Conservation (phyloP, 2,113 vertebrate species). For the Prunella himalayana region DNA sequence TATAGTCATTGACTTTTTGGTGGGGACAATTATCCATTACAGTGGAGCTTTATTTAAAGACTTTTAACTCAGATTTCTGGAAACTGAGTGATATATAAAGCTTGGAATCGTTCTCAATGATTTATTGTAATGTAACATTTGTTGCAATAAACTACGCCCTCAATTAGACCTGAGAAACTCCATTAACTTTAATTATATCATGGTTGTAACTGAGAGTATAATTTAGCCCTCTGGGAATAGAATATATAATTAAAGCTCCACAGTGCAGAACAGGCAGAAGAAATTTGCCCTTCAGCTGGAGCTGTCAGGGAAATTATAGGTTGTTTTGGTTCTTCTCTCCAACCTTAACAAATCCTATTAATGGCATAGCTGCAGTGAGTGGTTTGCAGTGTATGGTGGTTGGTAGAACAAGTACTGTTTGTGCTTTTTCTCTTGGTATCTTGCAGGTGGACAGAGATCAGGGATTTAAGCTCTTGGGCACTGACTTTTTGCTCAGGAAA, state of each 20-base stretch:
- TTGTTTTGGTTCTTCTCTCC: background rate
- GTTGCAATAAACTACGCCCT: background rate
- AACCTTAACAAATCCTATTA: slow-evolving; percentile 6
- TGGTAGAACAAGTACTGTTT: background rate
- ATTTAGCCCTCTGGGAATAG: background rate
- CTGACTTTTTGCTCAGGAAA: background rate
- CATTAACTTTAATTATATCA: slow-evolving; percentile 42
- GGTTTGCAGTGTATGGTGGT: background rate
- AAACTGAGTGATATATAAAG: background rate
- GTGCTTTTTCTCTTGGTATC: background rate
- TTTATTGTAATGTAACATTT: background rate
- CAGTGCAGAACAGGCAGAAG: background rate
- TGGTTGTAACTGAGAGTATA: slow-evolving; percentile 22
- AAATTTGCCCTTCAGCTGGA: slow-evolving; percentile 31
- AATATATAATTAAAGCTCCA: slow-evolving; percentile 20
- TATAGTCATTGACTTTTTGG: background rate
- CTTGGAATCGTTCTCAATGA: background rate
- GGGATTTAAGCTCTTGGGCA: background rate
- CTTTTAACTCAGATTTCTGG: background rate
- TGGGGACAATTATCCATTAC: background rate
- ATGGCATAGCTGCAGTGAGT: background rate
- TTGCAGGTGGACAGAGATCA: background rate
- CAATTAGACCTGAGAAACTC: slow-evolving; percentile 14
- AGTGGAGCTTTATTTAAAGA: background rate
- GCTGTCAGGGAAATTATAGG: background rate